phyloP scores from a whole-genome alignment of 2,797 vertebrate species.

The Adrianichthys oophorus region DNA sequence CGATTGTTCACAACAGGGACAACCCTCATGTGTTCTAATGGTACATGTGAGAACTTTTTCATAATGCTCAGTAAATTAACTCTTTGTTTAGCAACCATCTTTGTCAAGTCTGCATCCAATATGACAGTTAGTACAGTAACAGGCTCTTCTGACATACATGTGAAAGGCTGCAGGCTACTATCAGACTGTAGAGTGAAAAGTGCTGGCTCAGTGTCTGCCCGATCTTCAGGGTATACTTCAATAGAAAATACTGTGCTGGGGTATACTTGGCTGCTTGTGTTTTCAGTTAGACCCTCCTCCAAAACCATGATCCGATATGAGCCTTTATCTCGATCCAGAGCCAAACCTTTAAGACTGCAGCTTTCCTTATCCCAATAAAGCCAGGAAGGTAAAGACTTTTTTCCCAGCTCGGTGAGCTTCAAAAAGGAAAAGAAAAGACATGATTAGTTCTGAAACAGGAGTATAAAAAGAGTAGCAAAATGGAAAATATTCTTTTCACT shows the following conservation, averaged over 20 bases:
- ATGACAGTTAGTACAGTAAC: slow-evolving; percentile 93
- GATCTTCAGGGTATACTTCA: slow-evolving; percentile 92
- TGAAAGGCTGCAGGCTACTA: slow-evolving; percentile 74
- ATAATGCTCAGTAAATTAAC: slow-evolving; percentile 84
- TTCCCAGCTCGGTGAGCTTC: slow-evolving; percentile 88
- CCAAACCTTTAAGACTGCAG: slow-evolving; percentile 85
- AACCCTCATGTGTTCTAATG: slow-evolving; percentile 88
- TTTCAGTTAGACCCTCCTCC: slow-evolving; percentile 70
- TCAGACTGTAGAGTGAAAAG: slow-evolving; percentile 77
- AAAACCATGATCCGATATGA: slow-evolving; percentile 89
- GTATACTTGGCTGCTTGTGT: slow-evolving; percentile 75
- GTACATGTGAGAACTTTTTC: slow-evolving; percentile 87
- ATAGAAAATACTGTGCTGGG: slow-evolving; percentile 87
- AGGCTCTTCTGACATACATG: slow-evolving; percentile 85
- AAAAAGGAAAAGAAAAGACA: slow-evolving; percentile 28
- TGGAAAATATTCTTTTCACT: slow-evolving; percentile 3
- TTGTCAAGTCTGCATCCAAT: slow-evolving; percentile 93
- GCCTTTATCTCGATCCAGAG: slow-evolving; percentile 90
- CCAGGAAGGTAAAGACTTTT: slow-evolving; percentile 88
- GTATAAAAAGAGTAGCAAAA: background rate
- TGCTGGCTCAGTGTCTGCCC: slow-evolving; percentile 84
- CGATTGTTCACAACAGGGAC: slow-evolving; percentile 95
- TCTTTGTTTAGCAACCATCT: slow-evolving; percentile 91
- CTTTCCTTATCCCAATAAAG: slow-evolving; percentile 84
- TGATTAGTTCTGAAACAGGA: slow-evolving; percentile 12